phyloP scores from a whole-genome alignment of 2,113 vertebrate genomes.

The Gallinago paraguaiae region DNA sequence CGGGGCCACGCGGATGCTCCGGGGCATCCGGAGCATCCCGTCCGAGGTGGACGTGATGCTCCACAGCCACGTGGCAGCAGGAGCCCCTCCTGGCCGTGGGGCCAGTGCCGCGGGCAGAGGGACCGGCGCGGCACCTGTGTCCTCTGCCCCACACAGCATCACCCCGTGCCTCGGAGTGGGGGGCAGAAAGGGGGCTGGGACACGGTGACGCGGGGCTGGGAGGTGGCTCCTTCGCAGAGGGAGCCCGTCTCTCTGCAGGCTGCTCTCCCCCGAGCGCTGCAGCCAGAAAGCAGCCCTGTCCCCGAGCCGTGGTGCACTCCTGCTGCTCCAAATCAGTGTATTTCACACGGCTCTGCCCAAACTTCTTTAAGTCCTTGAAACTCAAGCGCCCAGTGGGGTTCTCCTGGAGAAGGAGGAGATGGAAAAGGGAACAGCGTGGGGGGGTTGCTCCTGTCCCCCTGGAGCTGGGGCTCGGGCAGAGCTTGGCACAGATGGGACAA shows the following conservation, averaged over 20 bases:
- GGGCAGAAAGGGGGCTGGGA: not conserved
- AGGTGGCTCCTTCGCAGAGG: not conserved
- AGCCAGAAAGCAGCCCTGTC: conserved; percentile 21
- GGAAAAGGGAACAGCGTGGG: accelerated
- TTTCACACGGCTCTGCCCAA: conserved; percentile 41
- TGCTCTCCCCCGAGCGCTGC: not conserved
- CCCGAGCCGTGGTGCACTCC: not conserved
- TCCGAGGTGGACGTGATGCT: accelerated
- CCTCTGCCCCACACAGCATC: accelerated
- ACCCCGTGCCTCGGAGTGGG: not conserved
- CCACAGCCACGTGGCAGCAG: not conserved
- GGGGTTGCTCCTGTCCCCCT: not conserved
- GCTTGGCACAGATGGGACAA: accelerated
- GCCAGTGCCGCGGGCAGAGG: too few relatives aligned
- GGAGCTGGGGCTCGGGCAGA: not conserved
- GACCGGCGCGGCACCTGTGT: accelerated
- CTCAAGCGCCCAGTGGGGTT: not conserved
- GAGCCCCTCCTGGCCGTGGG: accelerated
- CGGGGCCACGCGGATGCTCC: not conserved
- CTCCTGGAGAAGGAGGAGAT: not conserved
- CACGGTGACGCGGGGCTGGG: not conserved
- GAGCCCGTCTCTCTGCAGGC: not conserved
- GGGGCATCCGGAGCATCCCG: too few relatives aligned
- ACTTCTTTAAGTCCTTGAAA: conserved; percentile 36
- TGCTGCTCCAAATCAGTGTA: not conserved